phyloP scores from a whole-genome alignment of 1,140 invertebrate species.

The Brachionus plicatilis region DNA sequence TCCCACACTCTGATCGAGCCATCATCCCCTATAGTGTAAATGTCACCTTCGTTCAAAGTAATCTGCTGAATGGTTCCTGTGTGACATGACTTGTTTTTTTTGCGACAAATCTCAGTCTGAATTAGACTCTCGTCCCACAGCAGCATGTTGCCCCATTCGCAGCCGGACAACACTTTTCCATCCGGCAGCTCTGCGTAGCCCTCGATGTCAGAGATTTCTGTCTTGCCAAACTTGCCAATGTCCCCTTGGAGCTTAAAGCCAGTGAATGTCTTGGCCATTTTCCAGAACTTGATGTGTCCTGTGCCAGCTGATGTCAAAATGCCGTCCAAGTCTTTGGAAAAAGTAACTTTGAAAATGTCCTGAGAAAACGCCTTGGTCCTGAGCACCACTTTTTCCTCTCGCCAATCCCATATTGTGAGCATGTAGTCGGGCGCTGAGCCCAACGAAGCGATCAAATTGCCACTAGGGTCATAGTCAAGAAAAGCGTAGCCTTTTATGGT shows the following conservation, averaged over 20 bases:
- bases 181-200: conserved; percentile 75
- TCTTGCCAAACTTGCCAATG: conserved; percentile 78
- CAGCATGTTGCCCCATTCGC: conserved; percentile 80
- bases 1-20: conserved; percentile 76
- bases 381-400: conserved; percentile 66
- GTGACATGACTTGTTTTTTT: conserved; percentile 67
- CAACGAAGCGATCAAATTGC: conserved; percentile 72
- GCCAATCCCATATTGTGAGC: conserved; percentile 81
- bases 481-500: conserved; percentile 67
- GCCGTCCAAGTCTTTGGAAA: conserved; percentile 70
- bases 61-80: conserved; percentile 68
- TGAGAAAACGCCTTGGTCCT: conserved; percentile 72
- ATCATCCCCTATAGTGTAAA: conserved; percentile 66
- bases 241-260: conserved; percentile 79
- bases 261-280: conserved; percentile 80
- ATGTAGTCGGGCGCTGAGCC: conserved; percentile 76
- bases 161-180: conserved; percentile 76
- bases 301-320: conserved; percentile 70
- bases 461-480: conserved; percentile 71
- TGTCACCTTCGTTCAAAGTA: conserved; percentile 62
- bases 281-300: conserved; percentile 84
- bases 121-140: conserved; percentile 80
- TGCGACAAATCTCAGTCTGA: conserved; percentile 70
- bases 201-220: conserved; percentile 78
- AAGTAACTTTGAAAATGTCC: conserved; percentile 68